Evolutionary conservation across 2,113 vertebrate genomes (phyloP).

Genomic region (Phalacrocorax brasilianus): DNA sequence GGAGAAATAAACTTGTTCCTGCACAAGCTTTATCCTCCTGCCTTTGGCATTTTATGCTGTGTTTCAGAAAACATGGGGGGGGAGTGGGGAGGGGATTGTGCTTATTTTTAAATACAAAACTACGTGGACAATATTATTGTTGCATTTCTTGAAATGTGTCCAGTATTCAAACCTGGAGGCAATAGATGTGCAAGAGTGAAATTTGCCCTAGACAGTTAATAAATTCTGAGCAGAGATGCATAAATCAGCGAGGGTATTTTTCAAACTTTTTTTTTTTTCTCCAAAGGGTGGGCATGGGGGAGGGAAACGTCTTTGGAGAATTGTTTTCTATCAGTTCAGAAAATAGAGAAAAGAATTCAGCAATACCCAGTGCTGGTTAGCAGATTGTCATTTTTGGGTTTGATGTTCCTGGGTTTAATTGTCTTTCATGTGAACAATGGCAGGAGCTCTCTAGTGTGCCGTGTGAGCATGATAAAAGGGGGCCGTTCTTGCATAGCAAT

Average conservation of each 20-base stretch:
- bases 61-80: conserved; percentile 50
- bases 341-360: conserved; percentile 76
- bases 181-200: conserved; percentile 60
- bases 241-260: conserved; percentile 79
- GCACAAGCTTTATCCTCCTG: conserved; percentile 40
- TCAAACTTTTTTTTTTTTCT: conserved; percentile 17
- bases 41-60: conserved; percentile 47
- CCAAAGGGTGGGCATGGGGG: conserved; percentile 57
- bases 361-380: conserved; percentile 82
- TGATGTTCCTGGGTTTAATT: conserved; percentile 91
- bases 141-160: conserved; percentile 74
- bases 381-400: conserved; percentile 90
- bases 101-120: conserved; percentile 74
- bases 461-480: conserved; percentile 78
- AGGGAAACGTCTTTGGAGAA: conserved; percentile 76
- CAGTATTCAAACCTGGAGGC: conserved; percentile 76
- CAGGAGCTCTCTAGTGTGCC: conserved; percentile 83
- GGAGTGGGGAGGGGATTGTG: not conserved
- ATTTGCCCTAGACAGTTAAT: conserved; percentile 80
- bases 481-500: conserved; percentile 87
- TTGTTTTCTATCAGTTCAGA: conserved; percentile 82
- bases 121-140: conserved; percentile 68
- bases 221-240: conserved; percentile 81
- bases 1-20: conserved; percentile 40
- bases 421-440: conserved; percentile 94